phyloP scores from a whole-genome alignment of 2,797 vertebrate species.

The Myotis findleyi region DNA sequence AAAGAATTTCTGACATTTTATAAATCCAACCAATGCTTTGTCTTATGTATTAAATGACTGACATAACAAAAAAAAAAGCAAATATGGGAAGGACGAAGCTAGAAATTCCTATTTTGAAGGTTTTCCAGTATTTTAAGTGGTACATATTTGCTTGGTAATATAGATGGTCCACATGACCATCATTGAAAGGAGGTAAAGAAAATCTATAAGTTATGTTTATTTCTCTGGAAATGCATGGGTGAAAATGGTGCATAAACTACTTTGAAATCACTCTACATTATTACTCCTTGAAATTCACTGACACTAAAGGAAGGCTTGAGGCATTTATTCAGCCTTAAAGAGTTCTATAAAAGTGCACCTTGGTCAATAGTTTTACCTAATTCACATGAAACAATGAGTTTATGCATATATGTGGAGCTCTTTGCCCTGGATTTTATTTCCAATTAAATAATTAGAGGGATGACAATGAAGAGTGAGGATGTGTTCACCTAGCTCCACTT shows the following conservation, averaged over 20 bases:
- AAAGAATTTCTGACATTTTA: slow-evolving; percentile 83
- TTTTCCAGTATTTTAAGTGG: slow-evolving; percentile 51
- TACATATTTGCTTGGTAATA: slow-evolving; percentile 47
- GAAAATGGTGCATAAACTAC: slow-evolving; percentile 48
- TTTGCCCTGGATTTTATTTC: slow-evolving; percentile 45
- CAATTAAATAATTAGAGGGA: not conserved
- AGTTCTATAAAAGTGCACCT: slow-evolving; percentile 34
- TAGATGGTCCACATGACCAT: slow-evolving; percentile 72
- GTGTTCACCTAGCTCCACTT: not conserved
- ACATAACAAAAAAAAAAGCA: slow-evolving; percentile 77
- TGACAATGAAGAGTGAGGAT: not conserved
- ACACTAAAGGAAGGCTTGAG: slow-evolving; percentile 13
- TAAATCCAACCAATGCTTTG: slow-evolving; percentile 73
- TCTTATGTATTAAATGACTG: slow-evolving; percentile 68
- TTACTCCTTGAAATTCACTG: slow-evolving; percentile 67
- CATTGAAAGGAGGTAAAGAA: slow-evolving; percentile 52
- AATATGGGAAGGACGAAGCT: slow-evolving; percentile 63
- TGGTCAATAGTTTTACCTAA: slow-evolving; percentile 35
- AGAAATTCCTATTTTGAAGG: slow-evolving; percentile 62
- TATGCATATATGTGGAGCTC: not conserved
- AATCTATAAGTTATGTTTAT: slow-evolving; percentile 66
- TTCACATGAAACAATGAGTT: slow-evolving; percentile 45
- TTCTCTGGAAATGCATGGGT: slow-evolving; percentile 67
- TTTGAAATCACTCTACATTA: slow-evolving; percentile 65
- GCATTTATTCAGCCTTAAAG: slow-evolving; percentile 60